Evolutionary conservation across 2,113 vertebrate species (phyloP).

Genomic region (Cynoglossus semilaevis): DNA sequence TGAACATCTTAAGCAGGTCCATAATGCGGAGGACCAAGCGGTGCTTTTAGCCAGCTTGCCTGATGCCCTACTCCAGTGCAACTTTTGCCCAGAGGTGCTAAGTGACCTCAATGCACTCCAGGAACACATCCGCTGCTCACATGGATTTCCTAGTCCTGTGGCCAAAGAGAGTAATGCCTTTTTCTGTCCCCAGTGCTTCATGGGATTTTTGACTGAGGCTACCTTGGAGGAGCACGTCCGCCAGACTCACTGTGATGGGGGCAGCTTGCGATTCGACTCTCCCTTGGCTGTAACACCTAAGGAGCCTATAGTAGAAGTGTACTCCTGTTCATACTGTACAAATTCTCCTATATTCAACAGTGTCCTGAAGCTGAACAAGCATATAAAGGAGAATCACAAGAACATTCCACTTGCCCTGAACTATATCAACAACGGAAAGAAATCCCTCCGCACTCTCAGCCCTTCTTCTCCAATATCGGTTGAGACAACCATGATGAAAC

Average conservation of each 20-base stretch:
- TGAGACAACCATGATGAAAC: constrained; percentile 90
- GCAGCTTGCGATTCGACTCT: constrained; percentile 90
- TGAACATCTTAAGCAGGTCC: constrained; percentile 95
- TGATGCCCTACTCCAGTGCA: constrained; percentile 92
- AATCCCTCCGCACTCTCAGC: constrained; percentile 88
- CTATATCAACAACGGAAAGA: constrained; percentile 96
- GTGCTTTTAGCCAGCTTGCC: constrained; percentile 86
- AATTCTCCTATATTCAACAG: constrained; percentile 98
- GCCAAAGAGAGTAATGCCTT: constrained; percentile 98
- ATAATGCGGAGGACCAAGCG: constrained; percentile 88
- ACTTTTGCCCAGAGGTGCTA: constrained; percentile 94
- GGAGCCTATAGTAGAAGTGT: constrained; percentile 94
- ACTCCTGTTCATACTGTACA: constrained; percentile 97
- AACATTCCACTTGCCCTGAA: constrained; percentile 97
- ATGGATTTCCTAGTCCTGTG: constrained; percentile 90
- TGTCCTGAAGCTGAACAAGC: constrained; percentile 94
- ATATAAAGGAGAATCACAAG: constrained; percentile 98
- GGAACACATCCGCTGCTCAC: constrained; percentile 95
- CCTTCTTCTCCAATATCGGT: constrained; percentile 90
- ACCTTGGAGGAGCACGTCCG: constrained; percentile 96
- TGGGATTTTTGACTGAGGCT: constrained; percentile 97
- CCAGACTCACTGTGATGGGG: constrained; percentile 93
- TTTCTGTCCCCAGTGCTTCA: constrained; percentile 98
- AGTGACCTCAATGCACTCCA: constrained; percentile 94
- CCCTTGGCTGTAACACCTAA: constrained; percentile 91